phyloP scores from a whole-genome alignment of 2,888 invertebrate genomes.

The Alloplasta piceator region DNA sequence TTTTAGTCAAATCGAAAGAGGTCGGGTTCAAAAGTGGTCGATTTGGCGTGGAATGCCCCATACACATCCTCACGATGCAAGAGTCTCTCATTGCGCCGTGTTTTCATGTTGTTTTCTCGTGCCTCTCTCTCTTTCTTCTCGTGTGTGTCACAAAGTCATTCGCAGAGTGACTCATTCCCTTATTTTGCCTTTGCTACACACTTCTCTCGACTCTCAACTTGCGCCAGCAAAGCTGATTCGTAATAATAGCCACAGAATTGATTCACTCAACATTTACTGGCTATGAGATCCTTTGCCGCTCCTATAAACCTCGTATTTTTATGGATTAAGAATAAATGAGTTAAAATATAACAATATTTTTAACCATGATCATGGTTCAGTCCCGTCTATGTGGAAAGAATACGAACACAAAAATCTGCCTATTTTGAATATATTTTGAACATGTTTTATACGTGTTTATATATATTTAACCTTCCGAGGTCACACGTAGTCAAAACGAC shows the following conservation, averaged over 20 bases:
- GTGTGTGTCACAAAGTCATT: slow-evolving; percentile 68
- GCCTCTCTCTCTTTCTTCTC: slow-evolving; percentile 4
- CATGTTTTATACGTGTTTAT: too few relatives aligned
- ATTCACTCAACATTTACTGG: slow-evolving; percentile 69
- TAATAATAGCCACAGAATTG: slow-evolving; percentile 79
- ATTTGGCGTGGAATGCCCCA: too few relatives aligned
- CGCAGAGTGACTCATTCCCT: slow-evolving; percentile 76
- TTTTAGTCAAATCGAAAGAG: too few relatives aligned
- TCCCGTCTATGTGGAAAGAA: too few relatives aligned
- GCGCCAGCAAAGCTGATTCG: slow-evolving; percentile 66
- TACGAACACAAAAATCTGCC: too few relatives aligned
- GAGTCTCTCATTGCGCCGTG: slow-evolving; percentile 18
- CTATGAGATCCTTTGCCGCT: slow-evolving; percentile 37
- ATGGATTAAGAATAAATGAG: background rate
- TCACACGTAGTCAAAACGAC: too few relatives aligned
- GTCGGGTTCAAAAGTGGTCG: too few relatives aligned
- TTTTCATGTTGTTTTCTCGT: slow-evolving; percentile 13
- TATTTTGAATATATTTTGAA: too few relatives aligned
- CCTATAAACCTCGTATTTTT: slow-evolving; percentile 46
- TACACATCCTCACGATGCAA: too few relatives aligned
- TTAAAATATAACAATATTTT: too few relatives aligned
- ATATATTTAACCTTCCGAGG: too few relatives aligned
- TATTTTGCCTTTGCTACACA: slow-evolving; percentile 70
- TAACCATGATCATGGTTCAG: too few relatives aligned
- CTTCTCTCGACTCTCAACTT: slow-evolving; percentile 72